These are phyloP conservation scores for Centropyge bicolor DNA, from an alignment of 2,797 vertebrate genomes.

Conservation along the genomic window DNA sequence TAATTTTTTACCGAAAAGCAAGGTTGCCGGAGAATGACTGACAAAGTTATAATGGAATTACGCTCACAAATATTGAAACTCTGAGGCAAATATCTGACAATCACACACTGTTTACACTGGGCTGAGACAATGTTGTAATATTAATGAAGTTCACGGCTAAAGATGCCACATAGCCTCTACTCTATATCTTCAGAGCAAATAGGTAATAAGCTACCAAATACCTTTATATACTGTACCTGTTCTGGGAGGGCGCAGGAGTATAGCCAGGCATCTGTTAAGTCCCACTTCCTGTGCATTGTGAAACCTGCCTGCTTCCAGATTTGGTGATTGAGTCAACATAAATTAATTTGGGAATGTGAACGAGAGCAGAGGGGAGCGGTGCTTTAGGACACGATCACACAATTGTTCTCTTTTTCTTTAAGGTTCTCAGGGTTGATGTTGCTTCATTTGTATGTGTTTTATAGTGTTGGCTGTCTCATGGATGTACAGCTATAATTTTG, in stretches of 20 bases:
- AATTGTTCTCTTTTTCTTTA: neutral
- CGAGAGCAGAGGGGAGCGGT: neutral
- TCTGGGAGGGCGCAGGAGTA: neutral
- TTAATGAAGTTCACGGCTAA: slow-evolving; percentile 8
- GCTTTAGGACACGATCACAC: neutral
- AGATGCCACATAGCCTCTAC: neutral
- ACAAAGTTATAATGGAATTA: slow-evolving; percentile 49
- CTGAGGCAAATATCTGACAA: slow-evolving; percentile 44
- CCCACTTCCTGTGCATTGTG: neutral
- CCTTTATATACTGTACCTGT: neutral
- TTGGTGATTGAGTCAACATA: slow-evolving; percentile 9
- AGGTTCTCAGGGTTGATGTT: neutral
- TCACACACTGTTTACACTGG: slow-evolving; percentile 27
- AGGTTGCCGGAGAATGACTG: slow-evolving; percentile 26
- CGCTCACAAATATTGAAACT: slow-evolving; percentile 36
- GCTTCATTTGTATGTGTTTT: neutral
- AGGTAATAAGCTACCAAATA: neutral
- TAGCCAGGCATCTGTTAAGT: neutral
- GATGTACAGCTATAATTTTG: neutral
- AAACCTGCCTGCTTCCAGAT: neutral
- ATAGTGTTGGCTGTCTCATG: neutral
- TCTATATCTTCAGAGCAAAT: neutral
- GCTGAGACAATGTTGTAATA: slow-evolving; percentile 1
- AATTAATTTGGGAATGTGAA: slow-evolving; percentile 11
- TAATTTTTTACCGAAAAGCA: slow-evolving; percentile 35